A percentile compares a stretch with the other conserved stretches of the same genome.
These are phyloP conservation scores for Drosophila subpulchrella DNA, from an alignment of 1,140 invertebrate genomes.

Conservation along the genomic window DNA sequence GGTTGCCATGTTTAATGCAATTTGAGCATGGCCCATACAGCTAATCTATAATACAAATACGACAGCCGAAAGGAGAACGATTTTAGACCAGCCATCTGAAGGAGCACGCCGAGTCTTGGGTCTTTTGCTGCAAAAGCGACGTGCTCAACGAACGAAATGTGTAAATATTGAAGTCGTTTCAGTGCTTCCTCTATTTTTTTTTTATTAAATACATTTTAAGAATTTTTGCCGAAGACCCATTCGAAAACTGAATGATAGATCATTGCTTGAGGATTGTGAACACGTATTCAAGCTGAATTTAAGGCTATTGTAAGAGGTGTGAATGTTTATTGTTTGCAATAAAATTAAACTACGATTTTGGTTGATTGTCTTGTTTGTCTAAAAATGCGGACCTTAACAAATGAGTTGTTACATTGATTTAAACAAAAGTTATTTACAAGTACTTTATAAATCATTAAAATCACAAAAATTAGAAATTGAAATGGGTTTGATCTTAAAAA, in stretches of 20 bases:
- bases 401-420: no score
- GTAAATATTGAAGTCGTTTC: constrained; percentile 33
- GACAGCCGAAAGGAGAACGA: constrained; percentile 14
- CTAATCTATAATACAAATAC: constrained; percentile 11
- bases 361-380: constrained; percentile 1
- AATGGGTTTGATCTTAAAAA: no score
- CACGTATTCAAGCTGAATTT: constrained; percentile 58
- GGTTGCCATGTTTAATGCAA: constrained; percentile 6
- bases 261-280: constrained; percentile 23
- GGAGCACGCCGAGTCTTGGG: constrained; percentile 13
- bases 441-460: not conserved
- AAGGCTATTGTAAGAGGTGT: constrained; percentile 46
- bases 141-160: constrained; percentile 37
- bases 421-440: not conserved
- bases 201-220: constrained; percentile 37
- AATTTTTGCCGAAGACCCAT: constrained; percentile 9
- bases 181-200: constrained; percentile 21
- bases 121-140: constrained; percentile 1
- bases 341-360: constrained; percentile 57
- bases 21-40: not conserved
- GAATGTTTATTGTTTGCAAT: constrained; percentile 74
- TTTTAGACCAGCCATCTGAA: constrained; percentile 2
- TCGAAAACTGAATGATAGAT: constrained; percentile 22
- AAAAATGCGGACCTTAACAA: not conserved
- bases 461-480: not conserved